Conservation (phyloP, 2,797 vertebrate genomes). For the Momotus momota region DNA sequence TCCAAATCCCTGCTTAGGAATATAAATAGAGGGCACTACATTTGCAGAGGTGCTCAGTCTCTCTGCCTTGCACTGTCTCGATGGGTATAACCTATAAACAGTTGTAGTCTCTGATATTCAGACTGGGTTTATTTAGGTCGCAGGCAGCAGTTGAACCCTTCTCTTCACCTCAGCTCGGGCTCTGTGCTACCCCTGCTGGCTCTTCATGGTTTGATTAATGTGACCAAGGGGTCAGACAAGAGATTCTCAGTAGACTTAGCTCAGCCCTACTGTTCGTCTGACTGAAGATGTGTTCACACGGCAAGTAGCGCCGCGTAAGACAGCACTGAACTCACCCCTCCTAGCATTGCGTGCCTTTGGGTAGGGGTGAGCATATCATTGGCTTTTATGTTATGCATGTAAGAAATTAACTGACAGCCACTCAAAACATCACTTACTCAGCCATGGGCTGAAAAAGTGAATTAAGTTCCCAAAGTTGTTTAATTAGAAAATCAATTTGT, state of each 20-base stretch:
- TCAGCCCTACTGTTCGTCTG: not conserved
- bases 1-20: not conserved
- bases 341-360: not conserved
- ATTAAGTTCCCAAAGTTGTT: not conserved
- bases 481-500: not conserved
- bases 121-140: not conserved
- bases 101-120: not conserved
- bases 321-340: not conserved
- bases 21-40: not conserved
- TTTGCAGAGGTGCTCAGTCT: not conserved
- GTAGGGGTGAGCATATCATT: not conserved
- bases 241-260: not conserved
- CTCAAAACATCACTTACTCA: not conserved
- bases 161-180: not conserved
- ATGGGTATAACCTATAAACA: not conserved
- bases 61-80: not conserved
- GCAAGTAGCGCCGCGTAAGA: fast-evolving
- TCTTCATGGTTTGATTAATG: not conserved
- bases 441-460: not conserved
- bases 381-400: not conserved
- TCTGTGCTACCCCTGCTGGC: not conserved
- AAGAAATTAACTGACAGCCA: not conserved
- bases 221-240: not conserved
- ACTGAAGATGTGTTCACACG: not conserved
- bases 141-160: not conserved